These are phyloP conservation scores for Halichoeres trimaculatus DNA, from an alignment of 2,113 vertebrate genomes.

Conservation along the genomic window DNA sequence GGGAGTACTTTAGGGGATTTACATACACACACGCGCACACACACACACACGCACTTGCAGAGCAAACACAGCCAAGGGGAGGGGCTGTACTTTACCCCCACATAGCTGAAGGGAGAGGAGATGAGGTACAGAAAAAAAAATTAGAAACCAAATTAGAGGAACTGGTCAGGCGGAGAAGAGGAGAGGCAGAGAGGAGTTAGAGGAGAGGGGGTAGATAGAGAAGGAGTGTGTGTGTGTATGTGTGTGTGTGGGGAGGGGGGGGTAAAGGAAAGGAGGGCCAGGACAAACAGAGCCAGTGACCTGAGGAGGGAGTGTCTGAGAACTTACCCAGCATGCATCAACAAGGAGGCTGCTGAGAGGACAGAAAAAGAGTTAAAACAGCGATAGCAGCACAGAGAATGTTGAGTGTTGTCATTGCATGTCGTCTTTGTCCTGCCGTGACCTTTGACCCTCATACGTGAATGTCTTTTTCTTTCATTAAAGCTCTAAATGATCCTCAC, in stretches of 20 bases:
- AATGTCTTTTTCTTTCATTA: constrained; percentile 29
- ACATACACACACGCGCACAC: constrained; percentile 35
- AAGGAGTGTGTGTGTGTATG: constrained; percentile 13
- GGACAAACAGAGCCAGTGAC: constrained; percentile 74
- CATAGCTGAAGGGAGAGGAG: constrained; percentile 72
- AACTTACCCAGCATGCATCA: constrained; percentile 71
- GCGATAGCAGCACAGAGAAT: constrained; percentile 10
- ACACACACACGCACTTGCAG: constrained; percentile 10
- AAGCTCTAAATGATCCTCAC: constrained; percentile 40
- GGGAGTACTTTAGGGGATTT: constrained; percentile 63
- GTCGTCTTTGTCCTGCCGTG: constrained; percentile 49
- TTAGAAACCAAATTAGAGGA: constrained; percentile 82
- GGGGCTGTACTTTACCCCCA: constrained; percentile 66
- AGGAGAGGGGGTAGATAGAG: constrained; percentile 20
- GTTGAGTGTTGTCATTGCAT: constrained; percentile 29
- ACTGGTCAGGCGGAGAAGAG: constrained; percentile 74
- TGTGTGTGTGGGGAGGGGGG: constrained; percentile 17
- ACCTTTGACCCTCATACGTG: constrained; percentile 56
- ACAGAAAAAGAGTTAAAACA: constrained; percentile 69
- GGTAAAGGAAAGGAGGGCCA: constrained; percentile 60
- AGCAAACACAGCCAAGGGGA: constrained; percentile 55
- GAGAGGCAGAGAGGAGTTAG: constrained; percentile 58
- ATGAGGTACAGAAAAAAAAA: constrained; percentile 71
- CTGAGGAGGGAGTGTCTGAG: constrained; percentile 76
- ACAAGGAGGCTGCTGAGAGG: constrained; percentile 76